Evolutionary conservation across 2,113 vertebrate genomes (phyloP).

Genomic region (Boleophthalmus pectinirostris): DNA sequence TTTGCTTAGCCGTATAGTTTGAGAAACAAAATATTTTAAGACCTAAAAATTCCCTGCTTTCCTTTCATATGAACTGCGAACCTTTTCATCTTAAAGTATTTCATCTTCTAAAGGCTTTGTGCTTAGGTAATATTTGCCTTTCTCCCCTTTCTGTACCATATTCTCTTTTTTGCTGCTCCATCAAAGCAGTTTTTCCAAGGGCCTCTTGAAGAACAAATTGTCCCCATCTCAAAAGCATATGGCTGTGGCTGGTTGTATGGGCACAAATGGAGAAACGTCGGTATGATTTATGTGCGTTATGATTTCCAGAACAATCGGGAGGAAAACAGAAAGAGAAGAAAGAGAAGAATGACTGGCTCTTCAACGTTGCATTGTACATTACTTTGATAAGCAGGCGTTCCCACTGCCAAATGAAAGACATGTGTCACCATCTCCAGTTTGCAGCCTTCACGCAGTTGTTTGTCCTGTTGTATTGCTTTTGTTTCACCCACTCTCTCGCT

Average conservation of each 20-base stretch:
- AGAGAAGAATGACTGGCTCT: constrained; percentile 19
- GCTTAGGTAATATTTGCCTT: constrained; percentile 35
- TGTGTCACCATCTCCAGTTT: constrained; percentile 49
- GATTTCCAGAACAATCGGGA: constrained; percentile 47
- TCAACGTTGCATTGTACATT: constrained; percentile 20
- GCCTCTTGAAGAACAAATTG: constrained; percentile 47
- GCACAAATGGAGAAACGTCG: constrained; percentile 50
- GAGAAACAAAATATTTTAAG: neutral
- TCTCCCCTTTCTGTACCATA: neutral
- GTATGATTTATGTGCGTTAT: constrained; percentile 60
- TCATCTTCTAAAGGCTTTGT: constrained; percentile 32
- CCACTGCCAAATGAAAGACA: constrained; percentile 54
- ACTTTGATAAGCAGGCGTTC: constrained; percentile 59
- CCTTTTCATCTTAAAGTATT: constrained; percentile 30
- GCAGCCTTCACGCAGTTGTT: constrained; percentile 54
- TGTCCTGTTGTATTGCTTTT: constrained; percentile 52
- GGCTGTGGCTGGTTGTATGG: constrained; percentile 11
- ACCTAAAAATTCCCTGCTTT: neutral
- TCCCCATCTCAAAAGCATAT: constrained; percentile 43
- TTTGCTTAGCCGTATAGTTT: neutral
- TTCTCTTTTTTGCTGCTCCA: constrained; percentile 20
- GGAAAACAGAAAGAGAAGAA: constrained; percentile 37
- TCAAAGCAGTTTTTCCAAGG: constrained; percentile 40
- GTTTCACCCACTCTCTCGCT: constrained; percentile 52
- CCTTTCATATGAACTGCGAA: constrained; percentile 33